These are phyloP conservation scores for Aradophagus sp. DNA, from an alignment of 1,140 invertebrate genomes.

Conservation along the genomic window DNA sequence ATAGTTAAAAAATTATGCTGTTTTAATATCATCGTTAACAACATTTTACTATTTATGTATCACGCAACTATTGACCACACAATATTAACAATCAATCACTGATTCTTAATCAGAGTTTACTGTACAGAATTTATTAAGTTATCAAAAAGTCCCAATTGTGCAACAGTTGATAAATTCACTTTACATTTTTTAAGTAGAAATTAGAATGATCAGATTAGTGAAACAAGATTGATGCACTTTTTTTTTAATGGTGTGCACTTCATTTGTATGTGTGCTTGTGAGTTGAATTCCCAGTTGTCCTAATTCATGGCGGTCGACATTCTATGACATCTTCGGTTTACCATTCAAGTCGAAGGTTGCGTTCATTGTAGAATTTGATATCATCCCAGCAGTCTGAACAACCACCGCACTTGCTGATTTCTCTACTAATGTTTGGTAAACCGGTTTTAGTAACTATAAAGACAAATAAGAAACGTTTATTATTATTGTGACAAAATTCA, in stretches of 20 bases:
- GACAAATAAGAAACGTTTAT: constrained; percentile 19
- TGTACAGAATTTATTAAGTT: constrained; percentile 60
- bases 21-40: constrained; percentile 42
- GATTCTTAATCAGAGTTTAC: constrained; percentile 68
- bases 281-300: constrained; percentile 1
- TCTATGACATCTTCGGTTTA: constrained; percentile 78
- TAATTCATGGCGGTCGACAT: constrained; percentile 52
- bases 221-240: constrained; percentile 41
- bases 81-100: constrained; percentile 68
- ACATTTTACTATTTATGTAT: constrained; percentile 37
- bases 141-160: constrained; percentile 33
- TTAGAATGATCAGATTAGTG: constrained; percentile 10
- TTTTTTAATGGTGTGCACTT: neutral
- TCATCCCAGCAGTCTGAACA: constrained; percentile 80
- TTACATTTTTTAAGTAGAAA: constrained; percentile 24
- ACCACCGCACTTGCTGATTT: constrained; percentile 86
- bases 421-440: constrained; percentile 85
- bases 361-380: constrained; percentile 75
- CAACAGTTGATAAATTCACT: constrained; percentile 34
- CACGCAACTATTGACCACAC: constrained; percentile 33
- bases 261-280: constrained; percentile 11
- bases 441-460: constrained; percentile 84
- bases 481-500: too few species aligned
- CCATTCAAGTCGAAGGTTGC: constrained; percentile 74
- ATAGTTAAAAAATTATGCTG: constrained; percentile 33